Evolutionary conservation across 2,888 invertebrate species (phyloP), one percentile per base, ranked within the genome.

Genomic region (Drosophila anomelani): DNA sequence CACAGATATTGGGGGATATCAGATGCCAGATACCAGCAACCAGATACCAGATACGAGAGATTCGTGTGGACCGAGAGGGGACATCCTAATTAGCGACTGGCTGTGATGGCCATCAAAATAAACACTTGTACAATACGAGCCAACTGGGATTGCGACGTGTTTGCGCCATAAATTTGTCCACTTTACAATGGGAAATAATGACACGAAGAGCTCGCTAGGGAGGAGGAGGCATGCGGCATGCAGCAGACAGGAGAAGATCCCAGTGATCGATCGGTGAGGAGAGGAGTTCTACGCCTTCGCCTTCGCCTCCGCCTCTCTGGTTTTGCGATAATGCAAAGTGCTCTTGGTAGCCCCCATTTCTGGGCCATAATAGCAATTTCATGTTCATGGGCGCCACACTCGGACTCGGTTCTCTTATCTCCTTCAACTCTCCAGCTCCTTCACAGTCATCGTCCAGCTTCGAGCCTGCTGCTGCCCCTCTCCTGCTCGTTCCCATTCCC

Each of bases 71-170:
- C 38, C 12, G 17, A 12, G 34, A 8, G 59, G 53, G 81, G 79
- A 85, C 88, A 57, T 78, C 89, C 84, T 85, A 85, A 85, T 85
- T 85, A 85, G 87, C 84, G 81, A 75, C 75, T 76, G 78, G 72
- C 83, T 79, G 88, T 62, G 47, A 64, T 77, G 88, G 78, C 79
- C 79, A 89, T 90, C 90, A 90, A 90, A 90, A 90, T 90, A 90
- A 90, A 90, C 85, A 88, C 89, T 90, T 89, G 78, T 77, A 81
- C 78, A 88, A 89, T 86, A 89, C 82, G 80, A 88, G 78, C 76
- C 73, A 57, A 34, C 59, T 47, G 76, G 56, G 75, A 66, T 74
- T 85, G 76, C 75, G 85, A 82, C 79, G 79, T 77, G 80, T 78
- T 80, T 82, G 62, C 49, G 62, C 70, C 80, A 85, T 89, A 79